Conservation (phyloP, 2,113 vertebrate genomes). For the Scophthalmus maximus region DNA sequence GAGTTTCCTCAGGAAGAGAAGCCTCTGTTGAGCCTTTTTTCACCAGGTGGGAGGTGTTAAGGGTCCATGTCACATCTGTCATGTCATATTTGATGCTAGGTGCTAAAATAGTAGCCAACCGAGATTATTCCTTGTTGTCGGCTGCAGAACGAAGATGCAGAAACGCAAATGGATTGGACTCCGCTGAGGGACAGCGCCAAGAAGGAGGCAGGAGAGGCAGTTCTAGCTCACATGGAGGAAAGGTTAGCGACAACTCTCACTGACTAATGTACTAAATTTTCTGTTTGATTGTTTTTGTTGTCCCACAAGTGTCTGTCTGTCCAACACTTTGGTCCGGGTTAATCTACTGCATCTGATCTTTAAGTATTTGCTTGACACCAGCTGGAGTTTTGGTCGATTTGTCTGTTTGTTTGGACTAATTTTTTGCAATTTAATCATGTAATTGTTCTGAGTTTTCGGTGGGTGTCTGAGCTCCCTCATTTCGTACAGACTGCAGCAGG, state of each 20-base stretch:
- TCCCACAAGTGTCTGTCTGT: neutral
- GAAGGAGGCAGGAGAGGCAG: constrained; percentile 55
- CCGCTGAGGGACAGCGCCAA: constrained; percentile 51
- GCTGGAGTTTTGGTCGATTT: too few species aligned
- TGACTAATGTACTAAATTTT: neutral
- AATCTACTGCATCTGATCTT: too few species aligned
- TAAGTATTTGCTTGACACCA: too few species aligned
- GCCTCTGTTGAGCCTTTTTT: too few species aligned
- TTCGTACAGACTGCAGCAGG: constrained; percentile 68
- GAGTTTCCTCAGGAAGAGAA: too few species aligned
- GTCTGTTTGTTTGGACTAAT: neutral
- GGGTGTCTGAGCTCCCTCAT: neutral
- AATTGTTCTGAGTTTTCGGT: neutral
- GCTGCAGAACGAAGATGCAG: constrained; percentile 39
- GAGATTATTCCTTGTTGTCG: neutral
- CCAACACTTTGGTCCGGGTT: too few species aligned
- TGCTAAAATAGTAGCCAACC: neutral
- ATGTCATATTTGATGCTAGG: neutral
- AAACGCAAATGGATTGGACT: constrained; percentile 49
- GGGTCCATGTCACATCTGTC: too few species aligned
- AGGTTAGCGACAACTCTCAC: constrained; percentile 52
- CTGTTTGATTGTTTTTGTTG: too few species aligned
- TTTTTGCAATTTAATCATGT: too few species aligned
- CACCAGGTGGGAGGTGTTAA: too few species aligned
- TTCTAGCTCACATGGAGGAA: constrained; percentile 65